A percentile compares a stretch with the other conserved stretches of the same genome.
Evolutionary conservation across 2,797 vertebrate species (phyloP).

Genomic region (Gallirallus australis): DNA sequence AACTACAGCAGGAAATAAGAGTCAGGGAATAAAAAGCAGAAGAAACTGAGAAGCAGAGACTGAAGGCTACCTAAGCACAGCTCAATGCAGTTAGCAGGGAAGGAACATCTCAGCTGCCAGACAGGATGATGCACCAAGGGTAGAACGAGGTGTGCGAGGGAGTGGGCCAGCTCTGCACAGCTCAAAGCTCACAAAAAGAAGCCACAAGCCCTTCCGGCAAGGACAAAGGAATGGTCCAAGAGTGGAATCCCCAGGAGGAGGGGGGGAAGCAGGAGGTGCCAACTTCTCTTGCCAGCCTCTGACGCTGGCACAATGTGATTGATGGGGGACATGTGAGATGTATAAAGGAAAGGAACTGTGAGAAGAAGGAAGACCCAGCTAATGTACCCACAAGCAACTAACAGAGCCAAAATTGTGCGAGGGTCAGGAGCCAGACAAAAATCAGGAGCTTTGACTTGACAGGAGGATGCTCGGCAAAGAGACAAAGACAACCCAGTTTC

Average conservation of each 20-base stretch:
- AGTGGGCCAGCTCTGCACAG: background rate
- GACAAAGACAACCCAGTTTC: background rate
- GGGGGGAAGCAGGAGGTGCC: background rate
- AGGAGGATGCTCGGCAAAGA: background rate
- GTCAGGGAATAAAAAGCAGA: background rate
- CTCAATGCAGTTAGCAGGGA: accelerated
- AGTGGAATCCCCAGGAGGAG: background rate
- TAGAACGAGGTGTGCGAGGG: background rate
- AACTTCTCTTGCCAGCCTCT: background rate
- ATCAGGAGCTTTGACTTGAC: background rate
- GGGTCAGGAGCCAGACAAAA: slow-evolving; percentile 2
- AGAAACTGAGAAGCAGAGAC: background rate
- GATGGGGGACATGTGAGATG: background rate
- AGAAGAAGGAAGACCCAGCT: background rate
- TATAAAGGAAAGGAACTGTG: background rate
- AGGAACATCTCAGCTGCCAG: background rate
- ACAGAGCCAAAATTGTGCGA: background rate
- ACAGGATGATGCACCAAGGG: background rate
- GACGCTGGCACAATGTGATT: background rate
- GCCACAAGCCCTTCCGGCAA: background rate
- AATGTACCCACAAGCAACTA: background rate
- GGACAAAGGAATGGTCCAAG: background rate
- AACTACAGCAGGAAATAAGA: background rate
- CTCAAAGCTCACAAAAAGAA: background rate
- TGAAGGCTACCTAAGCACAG: background rate